These are phyloP conservation scores for Caenorhabditis uteleia DNA, from an alignment of 2,888 invertebrate genomes.

Conservation along the genomic window DNA sequence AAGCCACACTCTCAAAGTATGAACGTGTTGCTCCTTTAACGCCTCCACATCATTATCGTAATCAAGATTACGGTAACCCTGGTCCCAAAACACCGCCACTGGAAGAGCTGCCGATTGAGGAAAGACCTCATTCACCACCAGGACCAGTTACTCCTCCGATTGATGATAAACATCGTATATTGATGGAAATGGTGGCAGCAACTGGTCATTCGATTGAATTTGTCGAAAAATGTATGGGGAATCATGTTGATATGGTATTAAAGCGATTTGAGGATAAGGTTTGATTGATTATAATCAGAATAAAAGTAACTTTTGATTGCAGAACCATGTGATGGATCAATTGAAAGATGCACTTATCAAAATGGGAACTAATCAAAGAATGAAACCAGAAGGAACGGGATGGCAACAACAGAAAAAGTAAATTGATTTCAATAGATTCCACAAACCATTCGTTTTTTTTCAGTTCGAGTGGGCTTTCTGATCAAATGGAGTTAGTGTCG, in stretches of 20 bases:
- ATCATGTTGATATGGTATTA: constrained; percentile 23
- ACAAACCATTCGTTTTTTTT: background rate
- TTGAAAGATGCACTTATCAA: no score
- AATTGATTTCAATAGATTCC: background rate
- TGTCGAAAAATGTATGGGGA: constrained; percentile 26
- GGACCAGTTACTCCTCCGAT: background rate
- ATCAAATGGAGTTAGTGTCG: constrained; percentile 49
- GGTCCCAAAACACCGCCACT: constrained; percentile 49
- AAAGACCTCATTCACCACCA: constrained; percentile 12
- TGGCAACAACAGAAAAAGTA: constrained; percentile 3
- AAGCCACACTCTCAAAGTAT: background rate
- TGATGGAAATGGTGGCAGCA: constrained; percentile 20
- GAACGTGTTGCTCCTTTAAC: background rate
- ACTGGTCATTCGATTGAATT: constrained; percentile 17
- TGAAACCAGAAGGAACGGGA: background rate
- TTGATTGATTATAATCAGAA: background rate
- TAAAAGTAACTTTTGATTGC: constrained; percentile 1
- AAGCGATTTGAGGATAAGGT: constrained; percentile 26
- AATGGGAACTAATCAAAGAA: constrained; percentile 6
- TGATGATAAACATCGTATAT: background rate
- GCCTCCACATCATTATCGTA: background rate
- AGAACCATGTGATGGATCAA: constrained; percentile 40
- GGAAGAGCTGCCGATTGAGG: constrained; percentile 24
- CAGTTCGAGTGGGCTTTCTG: constrained; percentile 29
- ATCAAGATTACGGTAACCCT: no score